Evolutionary conservation across 2,113 vertebrate genomes (phyloP), one percentile per base, ranked within the genome.

Genomic region (Chionis minor): DNA sequence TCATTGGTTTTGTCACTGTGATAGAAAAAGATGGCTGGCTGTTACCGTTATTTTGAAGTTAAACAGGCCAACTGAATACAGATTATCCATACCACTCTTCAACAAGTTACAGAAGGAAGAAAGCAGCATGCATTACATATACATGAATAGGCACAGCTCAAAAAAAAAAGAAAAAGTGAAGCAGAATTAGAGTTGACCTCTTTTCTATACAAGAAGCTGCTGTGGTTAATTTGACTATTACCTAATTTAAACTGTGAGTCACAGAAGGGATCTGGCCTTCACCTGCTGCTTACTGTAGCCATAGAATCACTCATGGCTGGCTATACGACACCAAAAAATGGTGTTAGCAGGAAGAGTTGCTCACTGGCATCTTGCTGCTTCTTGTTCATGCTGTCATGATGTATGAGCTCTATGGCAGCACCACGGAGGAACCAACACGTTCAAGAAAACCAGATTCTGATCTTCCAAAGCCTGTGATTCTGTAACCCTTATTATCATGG

Each of bases 341-440:
- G 1, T 72, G 51, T 59, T 84, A 91, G 62, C 35, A 51, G 61
- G 62, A 87, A 71, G 35, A 63, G 5, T 23, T 17, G 13, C 14
- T 92, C 44, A 65, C 23, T 58, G 47, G 4, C 20, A 61, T 19
- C 32, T 26, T 44, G 12, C 14, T 27, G 17, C 9, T 80, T 24
- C 33, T 65, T 86, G 10, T 54, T 69, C 18, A 12, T 45, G 88
- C 59, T 73, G 24, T 45, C 22, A 8, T 15, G 32, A 88, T 21
- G 6, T 17, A 47, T 15, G 62, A 93, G 23, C 4, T 93, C 42
- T 49, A 2, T 18, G 16, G 45, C 30, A 92, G 51, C 19, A 28
- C 7, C 1, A 0, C 3, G 4, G 3, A 86, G 32, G 11, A 73
- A 47, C 1, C 12, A 65, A 58, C 2, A 47, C 1, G 40, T 33